phyloP scores from a whole-genome alignment of 2,113 vertebrate genomes.

The Pteronura brasiliensis region DNA sequence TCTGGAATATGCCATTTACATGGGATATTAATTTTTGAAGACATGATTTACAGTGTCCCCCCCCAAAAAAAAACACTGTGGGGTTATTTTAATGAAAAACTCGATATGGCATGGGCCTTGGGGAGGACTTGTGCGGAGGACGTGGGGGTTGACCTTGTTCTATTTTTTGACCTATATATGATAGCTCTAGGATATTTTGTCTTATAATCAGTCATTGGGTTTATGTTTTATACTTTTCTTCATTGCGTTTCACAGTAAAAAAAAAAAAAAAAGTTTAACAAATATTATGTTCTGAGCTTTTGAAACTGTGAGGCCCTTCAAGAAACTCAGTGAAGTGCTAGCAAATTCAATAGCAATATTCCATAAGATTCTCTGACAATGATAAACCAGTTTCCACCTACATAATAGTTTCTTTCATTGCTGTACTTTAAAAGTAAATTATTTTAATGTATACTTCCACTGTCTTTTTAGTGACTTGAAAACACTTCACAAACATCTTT shows the following conservation, averaged over 20 bases:
- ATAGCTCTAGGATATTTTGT: neutral
- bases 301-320: neutral
- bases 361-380: neutral
- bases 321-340: neutral
- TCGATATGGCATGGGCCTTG: neutral
- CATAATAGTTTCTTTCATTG: neutral
- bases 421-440: neutral
- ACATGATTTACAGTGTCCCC: neutral
- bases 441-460: neutral
- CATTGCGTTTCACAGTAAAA: neutral
- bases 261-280: neutral
- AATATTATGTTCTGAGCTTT: neutral
- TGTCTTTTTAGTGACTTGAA: neutral
- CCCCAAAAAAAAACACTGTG: neutral
- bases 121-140: neutral
- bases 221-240: neutral
- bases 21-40: constrained; percentile 7
- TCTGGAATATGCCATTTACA: neutral
- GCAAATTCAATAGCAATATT: neutral
- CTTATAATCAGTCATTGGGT: neutral
- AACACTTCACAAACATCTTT: neutral
- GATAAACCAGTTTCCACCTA: neutral
- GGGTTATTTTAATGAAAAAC: neutral
- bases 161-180: neutral
- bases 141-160: neutral